These are phyloP conservation scores for Agrotis exclamationis DNA, from an alignment of 2,888 invertebrate genomes.

Conservation along the genomic window DNA sequence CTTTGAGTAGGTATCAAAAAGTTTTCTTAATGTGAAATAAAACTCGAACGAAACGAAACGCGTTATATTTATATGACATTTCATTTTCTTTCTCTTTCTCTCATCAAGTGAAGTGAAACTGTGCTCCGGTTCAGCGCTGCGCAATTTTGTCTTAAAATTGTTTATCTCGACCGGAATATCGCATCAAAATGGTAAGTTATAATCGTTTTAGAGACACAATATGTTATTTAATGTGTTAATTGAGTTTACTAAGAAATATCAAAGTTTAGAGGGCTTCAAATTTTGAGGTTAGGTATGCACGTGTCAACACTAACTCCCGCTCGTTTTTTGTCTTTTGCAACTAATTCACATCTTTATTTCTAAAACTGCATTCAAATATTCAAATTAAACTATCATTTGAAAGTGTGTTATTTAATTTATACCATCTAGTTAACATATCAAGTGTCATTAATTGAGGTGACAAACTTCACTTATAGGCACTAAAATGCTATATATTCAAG, in stretches of 20 bases:
- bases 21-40: too few relatives aligned
- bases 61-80: background rate
- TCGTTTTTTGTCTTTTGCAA: conserved; percentile 4
- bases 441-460: background rate
- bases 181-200: conserved; percentile 91
- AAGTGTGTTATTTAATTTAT: background rate
- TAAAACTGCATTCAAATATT: background rate
- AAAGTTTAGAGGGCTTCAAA: fast-evolving
- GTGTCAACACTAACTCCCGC: conserved; percentile 65
- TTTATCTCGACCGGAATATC: conserved; percentile 96
- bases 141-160: conserved; percentile 93
- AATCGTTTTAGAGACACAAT: background rate
- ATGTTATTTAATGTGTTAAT: background rate
- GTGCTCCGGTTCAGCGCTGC: conserved; percentile 97
- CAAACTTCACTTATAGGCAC: background rate
- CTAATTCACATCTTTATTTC: background rate
- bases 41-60: conserved; percentile 37
- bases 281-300: conserved; percentile 82
- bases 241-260: background rate
- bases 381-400: background rate
- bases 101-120: conserved; percentile 77
- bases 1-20: too few relatives aligned
- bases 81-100: conserved; percentile 72
- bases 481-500: too few relatives aligned
- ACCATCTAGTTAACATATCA: background rate